phyloP scores from a whole-genome alignment of 1,140 invertebrate species.

The Drosophila virilis region DNA sequence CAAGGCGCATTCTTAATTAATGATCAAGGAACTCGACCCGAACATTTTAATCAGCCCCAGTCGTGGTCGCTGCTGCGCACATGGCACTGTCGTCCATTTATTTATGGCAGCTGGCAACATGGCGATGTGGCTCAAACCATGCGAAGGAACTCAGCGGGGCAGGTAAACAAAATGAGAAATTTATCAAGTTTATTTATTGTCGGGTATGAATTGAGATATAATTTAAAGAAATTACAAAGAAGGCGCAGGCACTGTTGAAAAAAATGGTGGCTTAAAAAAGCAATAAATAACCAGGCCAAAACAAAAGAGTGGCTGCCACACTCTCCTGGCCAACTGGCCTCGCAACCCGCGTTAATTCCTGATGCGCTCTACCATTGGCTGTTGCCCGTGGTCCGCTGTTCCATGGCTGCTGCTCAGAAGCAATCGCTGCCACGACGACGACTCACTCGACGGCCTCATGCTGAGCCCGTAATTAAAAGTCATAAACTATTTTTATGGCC shows the following conservation, averaged over 20 bases:
- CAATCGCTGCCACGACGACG: slow-evolving; percentile 22
- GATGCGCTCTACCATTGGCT: slow-evolving; percentile 53
- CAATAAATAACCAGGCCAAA: slow-evolving; percentile 65
- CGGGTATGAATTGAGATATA: slow-evolving; percentile 78
- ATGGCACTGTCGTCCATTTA: slow-evolving; percentile 59
- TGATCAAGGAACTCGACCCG: slow-evolving; percentile 62
- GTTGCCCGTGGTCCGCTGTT: slow-evolving; percentile 12
- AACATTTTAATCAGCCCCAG: slow-evolving; percentile 75
- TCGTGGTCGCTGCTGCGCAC: slow-evolving; percentile 11
- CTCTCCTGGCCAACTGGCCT: slow-evolving; percentile 17
- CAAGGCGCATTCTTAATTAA: slow-evolving; percentile 62
- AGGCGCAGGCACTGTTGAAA: slow-evolving; percentile 36
- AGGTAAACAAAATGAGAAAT: slow-evolving; percentile 76
- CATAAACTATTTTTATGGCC: slow-evolving; percentile 76
- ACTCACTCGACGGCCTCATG: slow-evolving; percentile 59
- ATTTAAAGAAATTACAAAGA: slow-evolving; percentile 77
- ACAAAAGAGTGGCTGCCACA: slow-evolving; percentile 46
- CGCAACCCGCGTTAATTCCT: slow-evolving; percentile 9
- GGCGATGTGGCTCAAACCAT: slow-evolving; percentile 35
- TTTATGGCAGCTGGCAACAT: slow-evolving; percentile 59
- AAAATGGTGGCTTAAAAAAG: slow-evolving; percentile 76
- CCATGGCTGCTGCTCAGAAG: slow-evolving; percentile 35
- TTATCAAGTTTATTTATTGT: slow-evolving; percentile 80
- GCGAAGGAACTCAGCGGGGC: slow-evolving; percentile 53
- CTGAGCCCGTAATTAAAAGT: slow-evolving; percentile 78